A percentile compares a stretch with the other conserved stretches of the same genome.
phyloP scores from a whole-genome alignment of 2,113 vertebrate genomes.

The Lagenorhynchus albirostris region DNA sequence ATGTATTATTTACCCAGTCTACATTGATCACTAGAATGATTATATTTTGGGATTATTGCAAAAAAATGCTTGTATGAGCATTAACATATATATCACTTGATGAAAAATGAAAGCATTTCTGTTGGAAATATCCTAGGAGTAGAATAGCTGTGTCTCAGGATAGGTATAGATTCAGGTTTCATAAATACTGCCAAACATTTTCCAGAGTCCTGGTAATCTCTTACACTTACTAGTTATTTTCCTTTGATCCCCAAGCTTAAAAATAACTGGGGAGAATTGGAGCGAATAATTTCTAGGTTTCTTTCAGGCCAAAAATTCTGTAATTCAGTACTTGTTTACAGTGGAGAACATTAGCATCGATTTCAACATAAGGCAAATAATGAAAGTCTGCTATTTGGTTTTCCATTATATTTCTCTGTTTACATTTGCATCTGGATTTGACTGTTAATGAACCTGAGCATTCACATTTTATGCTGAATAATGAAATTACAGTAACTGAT shows the following conservation, averaged over 20 bases:
- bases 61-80: neutral
- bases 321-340: slow-evolving; percentile 10
- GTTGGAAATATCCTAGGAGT: neutral
- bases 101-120: neutral
- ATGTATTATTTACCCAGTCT: neutral
- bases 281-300: neutral
- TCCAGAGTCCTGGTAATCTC: neutral
- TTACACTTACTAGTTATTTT: neutral
- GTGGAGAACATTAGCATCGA: neutral
- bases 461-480: slow-evolving; percentile 33
- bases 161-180: neutral
- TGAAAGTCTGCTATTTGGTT: slow-evolving; percentile 37
- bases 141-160: neutral
- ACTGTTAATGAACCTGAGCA: slow-evolving; percentile 26
- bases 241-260: neutral
- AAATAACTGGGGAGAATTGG: neutral
- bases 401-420: slow-evolving; percentile 21
- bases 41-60: neutral
- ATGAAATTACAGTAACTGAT: slow-evolving; percentile 25
- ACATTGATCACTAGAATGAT: neutral
- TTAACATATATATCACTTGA: neutral
- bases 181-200: neutral
- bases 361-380: slow-evolving; percentile 15
- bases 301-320: neutral
- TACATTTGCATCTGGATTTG: slow-evolving; percentile 43